Conservation (phyloP, 1,140 invertebrate species). For the Brachionus sp. region DNA sequence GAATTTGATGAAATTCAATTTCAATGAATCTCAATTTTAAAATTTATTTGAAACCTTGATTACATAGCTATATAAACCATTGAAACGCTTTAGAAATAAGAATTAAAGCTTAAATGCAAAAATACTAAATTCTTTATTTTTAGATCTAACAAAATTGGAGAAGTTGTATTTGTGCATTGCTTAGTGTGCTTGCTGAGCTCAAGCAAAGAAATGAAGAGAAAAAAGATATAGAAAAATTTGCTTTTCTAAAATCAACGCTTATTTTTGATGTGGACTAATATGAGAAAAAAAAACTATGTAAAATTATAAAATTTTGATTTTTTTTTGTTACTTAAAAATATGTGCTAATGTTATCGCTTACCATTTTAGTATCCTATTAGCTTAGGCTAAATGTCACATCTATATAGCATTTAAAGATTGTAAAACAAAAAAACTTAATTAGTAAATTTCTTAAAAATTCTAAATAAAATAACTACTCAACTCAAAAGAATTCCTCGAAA, state of each 20-base stretch:
- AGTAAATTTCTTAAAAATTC: neutral
- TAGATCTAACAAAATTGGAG: neutral
- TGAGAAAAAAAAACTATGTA: neutral
- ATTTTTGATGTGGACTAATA: neutral
- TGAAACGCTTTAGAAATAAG: neutral
- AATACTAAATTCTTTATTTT: neutral
- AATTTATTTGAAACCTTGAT: neutral
- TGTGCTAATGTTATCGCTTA: neutral
- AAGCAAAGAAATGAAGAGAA: neutral
- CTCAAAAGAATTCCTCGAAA: no score
- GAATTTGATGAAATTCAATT: neutral
- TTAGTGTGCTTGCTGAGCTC: neutral
- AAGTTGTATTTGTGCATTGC: neutral
- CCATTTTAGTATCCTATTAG: slow-evolving; percentile 4
- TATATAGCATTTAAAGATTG: neutral
- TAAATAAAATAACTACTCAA: no score
- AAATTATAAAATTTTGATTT: neutral
- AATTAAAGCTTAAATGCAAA: neutral
- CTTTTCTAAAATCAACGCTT: neutral
- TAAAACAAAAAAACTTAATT: neutral
- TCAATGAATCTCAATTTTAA: neutral
- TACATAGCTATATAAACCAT: neutral
- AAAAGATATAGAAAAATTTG: neutral
- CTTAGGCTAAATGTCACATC: neutral
- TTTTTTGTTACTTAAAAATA: neutral